These are phyloP conservation scores for Neomorphus geoffroyi DNA, from an alignment of 2,797 vertebrate genomes.

Conservation along the genomic window DNA sequence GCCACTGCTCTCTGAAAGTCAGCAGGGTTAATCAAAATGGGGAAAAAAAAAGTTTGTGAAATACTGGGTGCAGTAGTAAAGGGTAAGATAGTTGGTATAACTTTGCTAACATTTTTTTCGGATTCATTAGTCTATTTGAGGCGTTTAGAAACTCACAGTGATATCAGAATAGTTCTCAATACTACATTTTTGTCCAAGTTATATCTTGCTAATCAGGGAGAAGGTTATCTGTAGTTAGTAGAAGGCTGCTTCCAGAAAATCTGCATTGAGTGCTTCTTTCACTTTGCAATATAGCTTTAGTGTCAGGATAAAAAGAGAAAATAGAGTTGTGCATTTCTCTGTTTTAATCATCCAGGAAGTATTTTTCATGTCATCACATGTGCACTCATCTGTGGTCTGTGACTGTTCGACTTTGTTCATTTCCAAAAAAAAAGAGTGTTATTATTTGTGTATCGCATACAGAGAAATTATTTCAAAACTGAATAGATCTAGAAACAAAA, in stretches of 20 bases:
- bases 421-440: background rate
- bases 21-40: background rate
- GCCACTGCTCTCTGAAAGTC: background rate
- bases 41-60: background rate
- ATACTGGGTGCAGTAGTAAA: background rate
- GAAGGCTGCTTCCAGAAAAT: background rate
- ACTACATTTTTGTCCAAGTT: background rate
- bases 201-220: background rate
- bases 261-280: background rate
- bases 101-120: background rate
- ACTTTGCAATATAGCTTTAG: background rate
- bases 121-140: background rate
- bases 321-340: background rate
- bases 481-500: slow-evolving; percentile 59
- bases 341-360: background rate
- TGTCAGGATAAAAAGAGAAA: background rate
- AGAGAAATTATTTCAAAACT: slow-evolving; percentile 46
- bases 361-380: background rate
- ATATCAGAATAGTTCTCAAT: background rate
- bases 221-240: background rate
- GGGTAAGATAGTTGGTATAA: background rate
- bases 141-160: background rate
- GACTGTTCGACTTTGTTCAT: background rate
- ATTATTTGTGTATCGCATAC: slow-evolving; percentile 20
- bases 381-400: background rate